Conservation (phyloP, 2,797 vertebrate species). For the Gambusia yucatana region DNA sequence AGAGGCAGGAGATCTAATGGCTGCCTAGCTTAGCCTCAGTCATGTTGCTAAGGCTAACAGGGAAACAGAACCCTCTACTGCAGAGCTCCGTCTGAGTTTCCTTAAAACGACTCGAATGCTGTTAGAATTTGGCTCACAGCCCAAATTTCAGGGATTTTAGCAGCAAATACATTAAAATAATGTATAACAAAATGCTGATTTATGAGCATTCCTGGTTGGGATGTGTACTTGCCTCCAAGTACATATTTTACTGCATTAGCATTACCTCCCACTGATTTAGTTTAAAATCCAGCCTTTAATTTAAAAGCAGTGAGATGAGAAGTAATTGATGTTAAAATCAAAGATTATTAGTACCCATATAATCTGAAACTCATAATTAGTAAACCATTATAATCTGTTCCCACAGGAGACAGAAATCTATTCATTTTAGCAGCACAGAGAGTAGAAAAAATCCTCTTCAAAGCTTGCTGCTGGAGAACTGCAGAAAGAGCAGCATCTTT, state of each 20-base stretch:
- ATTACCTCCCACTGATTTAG: not conserved
- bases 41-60: constrained; percentile 50
- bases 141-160: not conserved
- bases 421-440: not conserved
- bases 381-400: not conserved
- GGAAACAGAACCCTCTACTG: constrained; percentile 54
- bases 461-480: not conserved
- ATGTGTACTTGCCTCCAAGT: not conserved
- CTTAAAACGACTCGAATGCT: constrained; percentile 23
- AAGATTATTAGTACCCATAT: not conserved
- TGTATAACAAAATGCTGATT: not conserved
- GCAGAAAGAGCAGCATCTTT: not conserved
- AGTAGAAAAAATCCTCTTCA: not conserved
- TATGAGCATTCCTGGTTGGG: not conserved
- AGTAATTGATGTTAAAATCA: not conserved
- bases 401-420: not conserved
- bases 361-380: not conserved
- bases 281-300: not conserved
- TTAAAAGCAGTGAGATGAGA: not conserved
- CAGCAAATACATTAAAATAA: not conserved
- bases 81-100: constrained; percentile 38
- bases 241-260: not conserved
- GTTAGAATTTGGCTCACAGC: constrained; percentile 7
- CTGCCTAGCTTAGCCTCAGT: constrained; percentile 52
- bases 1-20: constrained; percentile 64